Percentiles rank a stretch among this genome's conserved stretches.
Evolutionary conservation across 1,140 invertebrate genomes (phyloP).

Genomic region (Heliconius nattereri): DNA sequence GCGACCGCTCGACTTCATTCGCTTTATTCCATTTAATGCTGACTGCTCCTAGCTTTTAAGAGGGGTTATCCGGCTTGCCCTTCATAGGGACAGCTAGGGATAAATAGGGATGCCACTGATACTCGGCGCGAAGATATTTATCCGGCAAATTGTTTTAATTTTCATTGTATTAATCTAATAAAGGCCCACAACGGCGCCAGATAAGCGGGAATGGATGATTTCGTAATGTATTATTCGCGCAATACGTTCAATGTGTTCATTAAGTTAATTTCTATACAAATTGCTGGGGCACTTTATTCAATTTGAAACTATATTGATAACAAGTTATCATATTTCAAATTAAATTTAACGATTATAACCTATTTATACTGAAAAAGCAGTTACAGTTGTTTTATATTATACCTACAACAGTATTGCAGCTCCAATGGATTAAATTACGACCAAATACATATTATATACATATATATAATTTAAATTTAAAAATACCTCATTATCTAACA

Average conservation of each 20-base stretch:
- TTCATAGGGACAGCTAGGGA: slow-evolving; percentile 58
- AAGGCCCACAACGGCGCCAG: slow-evolving; percentile 70
- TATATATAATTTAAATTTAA: not conserved
- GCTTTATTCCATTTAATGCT: slow-evolving; percentile 81
- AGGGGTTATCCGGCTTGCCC: slow-evolving; percentile 80
- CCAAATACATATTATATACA: not conserved
- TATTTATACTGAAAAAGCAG: not conserved
- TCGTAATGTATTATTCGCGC: slow-evolving; percentile 65
- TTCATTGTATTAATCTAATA: slow-evolving; percentile 81
- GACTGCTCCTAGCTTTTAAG: slow-evolving; percentile 81
- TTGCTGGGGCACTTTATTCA: slow-evolving; percentile 46
- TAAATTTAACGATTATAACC: slow-evolving; percentile 11
- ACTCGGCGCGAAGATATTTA: slow-evolving; percentile 80
- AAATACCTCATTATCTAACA: not conserved
- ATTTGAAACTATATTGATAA: slow-evolving; percentile 27
- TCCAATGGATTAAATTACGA: not conserved
- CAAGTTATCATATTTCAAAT: slow-evolving; percentile 14
- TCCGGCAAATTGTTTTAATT: slow-evolving; percentile 83
- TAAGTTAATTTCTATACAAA: slow-evolving; percentile 62
- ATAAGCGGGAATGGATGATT: slow-evolving; percentile 72
- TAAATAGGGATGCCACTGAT: slow-evolving; percentile 78
- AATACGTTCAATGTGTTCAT: slow-evolving; percentile 63
- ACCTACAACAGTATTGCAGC: too few relatives aligned
- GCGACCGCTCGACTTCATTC: slow-evolving; percentile 76
- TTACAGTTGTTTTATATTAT: slow-evolving; percentile 2